Base-by-base conservation (phyloP, 2,888 invertebrate species). In the Lysandra coridon region DNA sequence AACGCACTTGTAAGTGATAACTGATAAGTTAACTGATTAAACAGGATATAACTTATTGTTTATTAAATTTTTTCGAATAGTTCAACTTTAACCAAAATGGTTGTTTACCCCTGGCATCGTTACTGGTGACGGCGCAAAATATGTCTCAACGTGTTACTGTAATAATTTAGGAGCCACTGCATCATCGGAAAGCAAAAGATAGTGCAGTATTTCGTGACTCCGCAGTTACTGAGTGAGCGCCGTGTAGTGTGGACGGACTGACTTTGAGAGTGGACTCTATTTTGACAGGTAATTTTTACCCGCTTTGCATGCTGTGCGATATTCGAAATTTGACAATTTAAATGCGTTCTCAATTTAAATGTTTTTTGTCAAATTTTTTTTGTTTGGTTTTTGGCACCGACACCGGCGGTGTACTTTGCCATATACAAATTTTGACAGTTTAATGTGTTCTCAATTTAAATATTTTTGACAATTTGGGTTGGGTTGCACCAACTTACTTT, bases 151-250 rank as follows among this genome's bases (percentile, higher is more conserved):
- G 80, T 79, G 78, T 80, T 80, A 80, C 80, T 77, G 82, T 82
- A 81, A 82, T 80, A 82, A 69, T 77, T 81, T 77, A 77, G 80
- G 78, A 76, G 69, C 75, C 10, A 76, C 75, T 12, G 78, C 83
- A 81, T 79, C 81, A 79, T 80, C 80, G 80, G 79, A 78, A 73
- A 83, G 81, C 81, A 82, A 82, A 83, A 83, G 77, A 79, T 53
- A 79, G 79, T 60, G 80, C 30, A 30, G 49, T 73, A 69, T 81
- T 81, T 80, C 80, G 79, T 78, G 80, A 80, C 81, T 79, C 79
- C 78, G 78, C 89, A 91, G 90, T 90, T 81, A 80, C 73, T 80
- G 80, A 78, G 84, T 80, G 83, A 78, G 79, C 85, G 86, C 84
- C 78, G 85, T 83, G 84, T 82, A 79, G 83, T 83, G 83, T 84